Base-by-base conservation (phyloP, 1,140 invertebrate species). In the Drosophila grimshawi region DNA sequence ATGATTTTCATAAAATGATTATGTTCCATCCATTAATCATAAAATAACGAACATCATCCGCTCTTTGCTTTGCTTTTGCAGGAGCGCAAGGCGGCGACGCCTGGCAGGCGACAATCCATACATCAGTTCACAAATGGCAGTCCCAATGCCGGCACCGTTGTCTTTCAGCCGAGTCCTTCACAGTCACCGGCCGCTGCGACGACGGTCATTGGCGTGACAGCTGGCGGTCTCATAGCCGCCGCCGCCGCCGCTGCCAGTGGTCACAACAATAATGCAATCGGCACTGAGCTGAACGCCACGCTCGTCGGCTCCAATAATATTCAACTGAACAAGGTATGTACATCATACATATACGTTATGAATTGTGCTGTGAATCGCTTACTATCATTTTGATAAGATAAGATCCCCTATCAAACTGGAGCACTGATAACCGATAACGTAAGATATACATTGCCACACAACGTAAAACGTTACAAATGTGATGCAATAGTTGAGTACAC, bases 31-130 rank as follows among this genome's bases (percentile, higher is more conserved):
- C 19, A 30, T 33, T 33, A 63, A 67, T 55, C 43, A 52, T 39
- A 4, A n/a, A 5, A 8, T 39, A 1, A 33, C 10, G 6, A 1
- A 33, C 10, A 4, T n/a, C n/a, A 4, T 43, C 5, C 5, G 5
- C 10, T 43, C 5, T 30, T 35, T 55, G 43, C 6, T 76, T 48
- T 11, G 7, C 51, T 39, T 0, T 49, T 77, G 2, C 32, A 92
- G 92, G 92, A 92, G 72, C 90, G 92, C 74, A 92, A 92, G 90
- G 85, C 91, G 82, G 90, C 90, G 79, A 92, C 92, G 90, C 92
- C 92, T 76, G 86, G 88, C 79, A 91, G 92, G 77, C 86, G 92
- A 80, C 91, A 91, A 77, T 92, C 92, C 57, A 90, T 92, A 75
- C 86, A 92, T 70, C 92, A 92, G 76, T 92, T 92, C 62, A 83